A percentile compares a stretch with the other conserved stretches of the same genome.
Evolutionary conservation across 2,113 vertebrate species (phyloP).

Genomic region (Hylia prasina): DNA sequence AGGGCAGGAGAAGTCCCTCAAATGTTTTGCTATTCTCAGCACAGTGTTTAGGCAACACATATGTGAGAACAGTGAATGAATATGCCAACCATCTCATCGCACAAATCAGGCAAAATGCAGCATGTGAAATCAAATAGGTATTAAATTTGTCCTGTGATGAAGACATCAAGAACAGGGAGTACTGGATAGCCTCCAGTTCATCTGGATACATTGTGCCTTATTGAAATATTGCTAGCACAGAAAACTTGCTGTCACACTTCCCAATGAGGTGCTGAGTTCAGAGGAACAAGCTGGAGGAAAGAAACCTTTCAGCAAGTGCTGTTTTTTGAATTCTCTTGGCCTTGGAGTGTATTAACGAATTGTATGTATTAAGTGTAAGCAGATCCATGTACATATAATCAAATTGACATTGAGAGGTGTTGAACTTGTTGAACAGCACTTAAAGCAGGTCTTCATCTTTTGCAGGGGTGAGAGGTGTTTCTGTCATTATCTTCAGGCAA

Average conservation of each 20-base stretch:
- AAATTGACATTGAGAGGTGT: constrained; percentile 3
- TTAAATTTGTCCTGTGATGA: neutral
- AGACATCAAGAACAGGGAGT: neutral
- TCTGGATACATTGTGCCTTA: neutral
- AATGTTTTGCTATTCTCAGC: neutral
- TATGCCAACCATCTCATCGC: neutral
- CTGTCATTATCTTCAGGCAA: constrained; percentile 18
- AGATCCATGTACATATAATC: neutral
- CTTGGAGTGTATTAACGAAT: neutral
- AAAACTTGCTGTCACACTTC: neutral
- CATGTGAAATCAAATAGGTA: neutral
- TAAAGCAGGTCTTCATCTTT: neutral
- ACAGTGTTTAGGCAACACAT: neutral
- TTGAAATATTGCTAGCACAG: neutral
- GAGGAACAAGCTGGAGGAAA: neutral
- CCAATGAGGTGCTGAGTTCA: neutral
- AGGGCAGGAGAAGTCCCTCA: neutral
- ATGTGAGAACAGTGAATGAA: neutral
- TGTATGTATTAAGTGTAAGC: neutral
- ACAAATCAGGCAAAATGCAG: neutral
- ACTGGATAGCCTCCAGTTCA: neutral
- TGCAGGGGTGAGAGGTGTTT: neutral
- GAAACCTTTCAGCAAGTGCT: neutral
- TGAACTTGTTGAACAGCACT: neutral
- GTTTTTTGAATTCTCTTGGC: neutral